phyloP scores from a whole-genome alignment of 2,113 vertebrate species.

The Poeciliopsis occidentalis region DNA sequence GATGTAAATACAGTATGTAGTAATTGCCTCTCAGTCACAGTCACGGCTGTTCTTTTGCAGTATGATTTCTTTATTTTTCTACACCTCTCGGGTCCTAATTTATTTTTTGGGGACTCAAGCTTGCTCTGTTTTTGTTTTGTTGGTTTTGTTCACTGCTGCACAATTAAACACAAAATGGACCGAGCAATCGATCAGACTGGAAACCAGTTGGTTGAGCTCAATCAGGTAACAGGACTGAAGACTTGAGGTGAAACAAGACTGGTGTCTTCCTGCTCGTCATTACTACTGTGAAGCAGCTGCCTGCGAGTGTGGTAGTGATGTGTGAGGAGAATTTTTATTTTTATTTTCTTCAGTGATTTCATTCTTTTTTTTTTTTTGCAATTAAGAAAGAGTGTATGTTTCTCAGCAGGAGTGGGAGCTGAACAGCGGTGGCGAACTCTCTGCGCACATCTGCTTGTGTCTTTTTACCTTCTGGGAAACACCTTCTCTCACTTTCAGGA shows the following conservation, averaged over 20 bases:
- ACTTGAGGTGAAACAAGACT: constrained; percentile 41
- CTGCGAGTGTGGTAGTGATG: constrained; percentile 42
- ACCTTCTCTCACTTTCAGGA: constrained; percentile 65
- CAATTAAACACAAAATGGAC: constrained; percentile 26
- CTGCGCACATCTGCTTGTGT: constrained; percentile 54
- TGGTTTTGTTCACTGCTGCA: constrained; percentile 22
- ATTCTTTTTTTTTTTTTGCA: neutral
- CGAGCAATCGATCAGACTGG: constrained; percentile 13
- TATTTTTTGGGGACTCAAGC: constrained; percentile 50
- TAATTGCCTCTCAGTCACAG: constrained; percentile 59
- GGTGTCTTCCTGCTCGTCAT: constrained; percentile 75
- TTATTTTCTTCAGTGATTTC: neutral
- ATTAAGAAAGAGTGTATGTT: constrained; percentile 34
- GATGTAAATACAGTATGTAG: constrained; percentile 74
- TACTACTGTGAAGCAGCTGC: constrained; percentile 65
- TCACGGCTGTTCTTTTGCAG: constrained; percentile 61
- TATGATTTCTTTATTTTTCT: constrained; percentile 78
- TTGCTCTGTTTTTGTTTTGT: constrained; percentile 32
- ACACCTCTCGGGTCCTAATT: constrained; percentile 58
- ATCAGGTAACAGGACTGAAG: constrained; percentile 71
- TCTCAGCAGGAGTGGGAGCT: constrained; percentile 18
- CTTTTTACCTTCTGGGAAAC: constrained; percentile 28
- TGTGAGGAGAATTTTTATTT: constrained; percentile 45
- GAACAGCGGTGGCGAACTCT: constrained; percentile 18
- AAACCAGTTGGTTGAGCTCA: constrained; percentile 29